These are phyloP conservation scores for Leguminivora glycinivorella DNA, from an alignment of 1,140 invertebrate species.

Conservation along the genomic window DNA sequence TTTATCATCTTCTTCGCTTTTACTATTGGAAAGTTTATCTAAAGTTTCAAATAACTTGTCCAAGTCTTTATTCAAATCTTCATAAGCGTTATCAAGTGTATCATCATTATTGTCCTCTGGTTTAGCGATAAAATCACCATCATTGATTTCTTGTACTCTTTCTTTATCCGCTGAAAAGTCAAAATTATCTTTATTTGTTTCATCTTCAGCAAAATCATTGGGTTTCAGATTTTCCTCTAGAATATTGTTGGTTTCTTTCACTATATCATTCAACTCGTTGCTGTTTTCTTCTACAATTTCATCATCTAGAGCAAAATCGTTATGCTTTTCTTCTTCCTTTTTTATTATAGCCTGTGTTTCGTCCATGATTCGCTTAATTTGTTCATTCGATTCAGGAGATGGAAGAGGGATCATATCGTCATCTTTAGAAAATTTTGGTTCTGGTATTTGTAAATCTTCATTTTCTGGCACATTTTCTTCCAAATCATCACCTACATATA, in stretches of 20 bases:
- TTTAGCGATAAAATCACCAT: conserved; percentile 22
- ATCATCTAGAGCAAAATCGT: conserved; percentile 19
- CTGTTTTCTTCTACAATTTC: conserved; percentile 29
- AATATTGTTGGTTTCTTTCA: background rate
- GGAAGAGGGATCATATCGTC: conserved; percentile 3
- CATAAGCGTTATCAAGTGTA: conserved; percentile 41
- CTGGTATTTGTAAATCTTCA: background rate
- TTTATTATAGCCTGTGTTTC: conserved; percentile 18
- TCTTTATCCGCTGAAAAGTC: conserved; percentile 22
- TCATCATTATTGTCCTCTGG: conserved; percentile 33
- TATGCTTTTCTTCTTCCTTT: conserved; percentile 5
- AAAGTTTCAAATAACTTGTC: conserved; percentile 48
- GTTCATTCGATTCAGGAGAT: background rate
- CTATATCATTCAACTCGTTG: background rate
- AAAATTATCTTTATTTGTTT: conserved; percentile 33
- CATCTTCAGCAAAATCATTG: conserved; percentile 31
- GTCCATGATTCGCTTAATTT: background rate
- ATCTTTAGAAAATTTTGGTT: conserved; percentile 6
- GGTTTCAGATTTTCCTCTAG: background rate
- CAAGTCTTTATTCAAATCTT: conserved; percentile 53
- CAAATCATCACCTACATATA: background rate
- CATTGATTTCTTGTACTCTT: conserved; percentile 5
- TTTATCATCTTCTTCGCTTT: conserved; percentile 31
- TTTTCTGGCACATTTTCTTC: background rate
- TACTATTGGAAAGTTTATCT: conserved; percentile 46